Evolutionary conservation across 2,113 vertebrate genomes (phyloP).

Genomic region (Prochilodus magdalenae): DNA sequence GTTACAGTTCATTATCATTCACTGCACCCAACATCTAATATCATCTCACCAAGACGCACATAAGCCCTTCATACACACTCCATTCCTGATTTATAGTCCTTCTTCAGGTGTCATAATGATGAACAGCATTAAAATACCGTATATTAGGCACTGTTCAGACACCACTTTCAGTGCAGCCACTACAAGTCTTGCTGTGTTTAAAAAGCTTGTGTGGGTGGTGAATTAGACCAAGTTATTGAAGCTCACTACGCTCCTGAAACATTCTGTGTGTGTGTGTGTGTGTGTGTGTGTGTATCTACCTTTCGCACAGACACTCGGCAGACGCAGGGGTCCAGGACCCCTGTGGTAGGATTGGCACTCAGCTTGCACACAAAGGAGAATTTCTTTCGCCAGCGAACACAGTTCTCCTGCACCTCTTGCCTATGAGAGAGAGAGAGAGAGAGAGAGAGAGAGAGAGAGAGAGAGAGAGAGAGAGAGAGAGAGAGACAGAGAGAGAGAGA

Average conservation of each 20-base stretch:
- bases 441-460: no score
- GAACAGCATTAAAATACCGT: not conserved
- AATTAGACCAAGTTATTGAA: not conserved
- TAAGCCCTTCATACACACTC: no score
- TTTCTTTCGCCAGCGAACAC: conserved; percentile 94
- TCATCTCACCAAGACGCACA: not conserved
- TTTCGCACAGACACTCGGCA: conserved; percentile 96
- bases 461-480: no score
- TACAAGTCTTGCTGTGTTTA: no score
- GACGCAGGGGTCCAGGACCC: conserved; percentile 93
- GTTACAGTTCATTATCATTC: not conserved
- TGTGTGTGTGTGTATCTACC: conserved; percentile 68
- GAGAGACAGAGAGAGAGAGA: no score
- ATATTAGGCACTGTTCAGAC: not conserved
- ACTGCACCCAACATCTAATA: not conserved
- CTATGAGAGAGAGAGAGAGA: conserved; percentile 63
- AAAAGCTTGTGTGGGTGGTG: no score
- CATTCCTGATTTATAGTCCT: no score
- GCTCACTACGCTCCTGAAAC: not conserved
- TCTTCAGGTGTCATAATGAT: not conserved
- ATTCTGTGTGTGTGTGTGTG: conserved; percentile 5
- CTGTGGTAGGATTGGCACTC: conserved; percentile 94
- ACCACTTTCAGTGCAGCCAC: no score
- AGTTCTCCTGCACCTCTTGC: conserved; percentile 95
- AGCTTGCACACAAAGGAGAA: conserved; percentile 97